Conservation (phyloP, 92 coral and sea anemone genomes). For the Paragorgia papillata region DNA sequence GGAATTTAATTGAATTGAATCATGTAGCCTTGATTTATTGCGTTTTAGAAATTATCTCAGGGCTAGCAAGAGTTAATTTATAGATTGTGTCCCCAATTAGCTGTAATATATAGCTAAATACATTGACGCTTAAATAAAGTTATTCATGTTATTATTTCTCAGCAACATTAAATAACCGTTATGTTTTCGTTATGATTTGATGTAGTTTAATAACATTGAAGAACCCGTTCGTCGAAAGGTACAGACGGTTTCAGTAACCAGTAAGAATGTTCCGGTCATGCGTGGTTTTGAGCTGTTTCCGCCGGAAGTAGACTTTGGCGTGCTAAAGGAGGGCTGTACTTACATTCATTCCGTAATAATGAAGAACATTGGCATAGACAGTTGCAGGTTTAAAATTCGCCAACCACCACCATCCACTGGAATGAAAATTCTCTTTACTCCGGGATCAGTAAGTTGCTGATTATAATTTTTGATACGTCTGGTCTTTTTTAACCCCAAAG, state of each 20-base stretch:
- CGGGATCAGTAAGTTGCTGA: conserved; percentile 84
- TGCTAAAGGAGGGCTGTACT: conserved; percentile 90
- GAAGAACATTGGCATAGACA: conserved; percentile 91
- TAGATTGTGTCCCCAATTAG: too few species aligned
- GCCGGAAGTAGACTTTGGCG: conserved; percentile 85
- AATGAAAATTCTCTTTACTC: conserved; percentile 77
- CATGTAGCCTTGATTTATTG: too few species aligned
- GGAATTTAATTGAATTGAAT: too few species aligned
- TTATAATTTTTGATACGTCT: too few species aligned
- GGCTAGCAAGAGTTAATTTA: too few species aligned
- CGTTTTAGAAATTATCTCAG: too few species aligned
- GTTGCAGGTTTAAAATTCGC: conserved; percentile 85
- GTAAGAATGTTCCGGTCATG: conserved; percentile 59
- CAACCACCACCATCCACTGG: conserved; percentile 99
- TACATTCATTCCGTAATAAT: conserved; percentile 72
- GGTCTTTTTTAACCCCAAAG: too few species aligned
- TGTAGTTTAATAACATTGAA: conserved; percentile 76
- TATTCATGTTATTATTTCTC: too few species aligned
- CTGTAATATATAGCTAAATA: too few species aligned
- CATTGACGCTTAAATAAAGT: too few species aligned
- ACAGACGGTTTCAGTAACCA: conserved; percentile 89
- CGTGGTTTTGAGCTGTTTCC: conserved; percentile 97
- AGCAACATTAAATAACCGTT: too few species aligned
- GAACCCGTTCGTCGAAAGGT: conserved; percentile 94
- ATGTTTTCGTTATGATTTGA: too few species aligned